phyloP scores from a whole-genome alignment of 2,888 invertebrate species.

The Folsomia manolachei region DNA sequence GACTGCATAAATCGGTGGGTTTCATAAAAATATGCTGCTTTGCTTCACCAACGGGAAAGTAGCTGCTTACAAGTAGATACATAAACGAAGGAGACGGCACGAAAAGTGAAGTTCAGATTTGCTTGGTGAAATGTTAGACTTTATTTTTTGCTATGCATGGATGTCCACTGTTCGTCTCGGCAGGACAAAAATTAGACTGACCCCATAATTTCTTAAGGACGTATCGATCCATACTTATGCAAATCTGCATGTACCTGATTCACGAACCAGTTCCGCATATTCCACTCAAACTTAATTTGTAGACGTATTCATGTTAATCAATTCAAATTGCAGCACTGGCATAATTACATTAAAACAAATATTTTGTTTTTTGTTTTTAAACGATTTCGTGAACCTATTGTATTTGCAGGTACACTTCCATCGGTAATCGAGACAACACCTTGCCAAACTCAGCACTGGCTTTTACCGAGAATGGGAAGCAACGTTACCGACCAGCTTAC shows the following conservation, averaged over 20 bases:
- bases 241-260: too few species aligned
- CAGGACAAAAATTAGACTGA: not conserved
- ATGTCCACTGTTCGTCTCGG: not conserved
- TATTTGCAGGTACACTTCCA: conserved; percentile 73
- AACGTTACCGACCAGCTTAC: conserved; percentile 71
- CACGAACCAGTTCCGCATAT: not conserved
- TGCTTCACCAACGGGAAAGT: too few species aligned
- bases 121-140: not conserved
- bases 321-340: too few species aligned
- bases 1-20: too few species aligned
- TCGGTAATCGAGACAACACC: conserved; percentile 79
- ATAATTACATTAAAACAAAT: too few species aligned
- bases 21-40: too few species aligned
- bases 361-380: conserved; percentile 19
- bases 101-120: not conserved
- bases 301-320: too few species aligned
- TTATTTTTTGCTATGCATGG: too few species aligned
- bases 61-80: too few species aligned
- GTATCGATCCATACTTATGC: not conserved
- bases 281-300: not conserved
- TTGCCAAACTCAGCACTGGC: conserved; percentile 70
- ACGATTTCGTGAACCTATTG: too few species aligned
- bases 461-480: conserved; percentile 53
- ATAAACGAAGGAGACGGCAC: too few species aligned
- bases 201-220: not conserved